phyloP scores from a whole-genome alignment of 2,888 invertebrate species.

The Crepidodera aurea region DNA sequence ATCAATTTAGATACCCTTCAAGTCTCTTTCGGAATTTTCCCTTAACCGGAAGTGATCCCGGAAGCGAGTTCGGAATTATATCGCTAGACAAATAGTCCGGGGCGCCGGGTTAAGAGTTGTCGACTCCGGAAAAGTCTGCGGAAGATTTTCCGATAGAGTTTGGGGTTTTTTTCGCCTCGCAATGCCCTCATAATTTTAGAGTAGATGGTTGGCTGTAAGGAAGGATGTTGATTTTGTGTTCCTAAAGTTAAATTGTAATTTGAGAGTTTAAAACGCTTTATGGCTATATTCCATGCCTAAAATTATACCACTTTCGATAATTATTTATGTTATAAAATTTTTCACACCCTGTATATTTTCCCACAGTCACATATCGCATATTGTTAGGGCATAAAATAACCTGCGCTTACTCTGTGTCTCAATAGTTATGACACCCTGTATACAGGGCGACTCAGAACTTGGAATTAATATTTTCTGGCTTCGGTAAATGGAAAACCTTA shows the following conservation, averaged over 20 bases:
- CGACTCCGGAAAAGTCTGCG: conserved; percentile 26
- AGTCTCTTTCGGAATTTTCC: conserved; percentile 27
- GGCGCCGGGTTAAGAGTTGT: conserved; percentile 12
- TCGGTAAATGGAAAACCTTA: too few relatives aligned
- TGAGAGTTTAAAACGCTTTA: background rate
- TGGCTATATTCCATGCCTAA: too few relatives aligned
- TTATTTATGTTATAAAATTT: too few relatives aligned
- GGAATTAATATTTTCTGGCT: too few relatives aligned
- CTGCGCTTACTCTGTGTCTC: too few relatives aligned
- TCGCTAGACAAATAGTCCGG: conserved; percentile 35
- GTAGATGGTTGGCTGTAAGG: background rate
- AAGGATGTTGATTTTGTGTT: too few relatives aligned
- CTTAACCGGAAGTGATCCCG: conserved; percentile 32
- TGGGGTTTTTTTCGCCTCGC: background rate
- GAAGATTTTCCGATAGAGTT: conserved; percentile 20
- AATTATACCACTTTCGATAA: too few relatives aligned
- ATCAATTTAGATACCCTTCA: conserved; percentile 30
- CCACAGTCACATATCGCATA: too few relatives aligned
- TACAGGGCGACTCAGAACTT: too few relatives aligned
- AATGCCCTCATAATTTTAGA: conserved; percentile 28
- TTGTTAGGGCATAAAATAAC: too few relatives aligned
- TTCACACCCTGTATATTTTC: too few relatives aligned
- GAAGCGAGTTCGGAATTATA: conserved; percentile 32
- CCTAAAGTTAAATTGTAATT: background rate
- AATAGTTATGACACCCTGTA: too few relatives aligned